These are phyloP conservation scores for Temnothorax ravouxi DNA, from an alignment of 2,888 invertebrate genomes.

Conservation along the genomic window DNA sequence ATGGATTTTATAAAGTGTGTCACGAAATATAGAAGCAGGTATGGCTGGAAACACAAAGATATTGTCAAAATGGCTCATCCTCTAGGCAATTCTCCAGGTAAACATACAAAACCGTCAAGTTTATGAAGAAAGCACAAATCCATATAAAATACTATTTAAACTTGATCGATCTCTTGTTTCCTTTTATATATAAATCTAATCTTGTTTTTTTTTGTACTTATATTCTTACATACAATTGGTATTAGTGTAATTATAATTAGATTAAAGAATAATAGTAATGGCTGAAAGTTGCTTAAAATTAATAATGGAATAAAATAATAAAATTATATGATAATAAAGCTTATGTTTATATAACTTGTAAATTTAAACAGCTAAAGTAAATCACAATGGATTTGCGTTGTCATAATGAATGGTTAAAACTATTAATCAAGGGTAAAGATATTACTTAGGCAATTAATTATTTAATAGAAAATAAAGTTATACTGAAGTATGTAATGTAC, in stretches of 20 bases:
- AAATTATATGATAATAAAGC: not conserved
- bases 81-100: slow-evolving; percentile 69
- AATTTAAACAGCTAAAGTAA: slow-evolving; percentile 6
- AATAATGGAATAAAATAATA: not conserved
- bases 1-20: slow-evolving; percentile 89
- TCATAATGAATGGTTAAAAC: not conserved
- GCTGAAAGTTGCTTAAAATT: not conserved
- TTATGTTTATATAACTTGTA: not conserved
- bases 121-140: slow-evolving; percentile 15
- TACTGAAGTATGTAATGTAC: slow-evolving; percentile 87
- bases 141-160: not conserved
- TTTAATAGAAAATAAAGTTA: slow-evolving; percentile 75
- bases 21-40: slow-evolving; percentile 89
- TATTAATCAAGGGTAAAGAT: not conserved
- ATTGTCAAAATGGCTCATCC: slow-evolving; percentile 90
- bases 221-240: not conserved
- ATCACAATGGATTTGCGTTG: not conserved
- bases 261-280: not conserved
- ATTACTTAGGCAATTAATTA: slow-evolving; percentile 24
- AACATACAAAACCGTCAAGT: not conserved
- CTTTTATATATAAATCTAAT: not conserved
- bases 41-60: slow-evolving; percentile 92
- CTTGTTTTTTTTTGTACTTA: slow-evolving; percentile 29
- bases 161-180: not conserved
- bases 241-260: not conserved